phyloP scores from a whole-genome alignment of 2,797 vertebrate species.

The Acanthurus lineatus region DNA sequence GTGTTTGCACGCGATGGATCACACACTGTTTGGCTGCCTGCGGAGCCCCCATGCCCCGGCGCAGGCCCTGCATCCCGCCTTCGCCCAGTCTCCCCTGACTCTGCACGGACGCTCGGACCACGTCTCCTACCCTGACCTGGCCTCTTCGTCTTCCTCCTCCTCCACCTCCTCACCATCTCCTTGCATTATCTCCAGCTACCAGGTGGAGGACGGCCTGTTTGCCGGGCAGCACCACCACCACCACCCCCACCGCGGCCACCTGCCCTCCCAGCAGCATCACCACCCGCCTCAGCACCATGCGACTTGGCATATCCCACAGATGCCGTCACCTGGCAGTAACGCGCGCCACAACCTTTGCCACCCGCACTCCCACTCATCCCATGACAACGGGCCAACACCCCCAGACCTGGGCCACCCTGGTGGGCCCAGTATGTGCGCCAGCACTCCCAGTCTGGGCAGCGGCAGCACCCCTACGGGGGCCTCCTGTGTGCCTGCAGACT shows the following conservation, averaged over 20 bases:
- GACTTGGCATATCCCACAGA: constrained; percentile 96
- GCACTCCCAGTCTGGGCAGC: constrained; percentile 91
- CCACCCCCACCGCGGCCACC: constrained; percentile 74
- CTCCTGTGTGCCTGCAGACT: constrained; percentile 93
- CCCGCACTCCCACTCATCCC: constrained; percentile 84
- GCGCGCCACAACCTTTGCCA: constrained; percentile 92
- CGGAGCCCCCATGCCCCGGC: constrained; percentile 95
- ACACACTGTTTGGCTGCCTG: constrained; percentile 98
- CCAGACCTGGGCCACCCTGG: constrained; percentile 91
- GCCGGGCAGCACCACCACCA: constrained; percentile 89
- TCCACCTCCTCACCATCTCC: constrained; percentile 90
- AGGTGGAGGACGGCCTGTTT: constrained; percentile 93
- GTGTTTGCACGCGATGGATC: constrained; percentile 92
- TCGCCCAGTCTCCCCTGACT: constrained; percentile 94
- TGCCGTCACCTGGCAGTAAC: constrained; percentile 88
- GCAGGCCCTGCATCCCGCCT: constrained; percentile 95
- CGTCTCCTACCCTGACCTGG: constrained; percentile 96
- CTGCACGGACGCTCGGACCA: constrained; percentile 97
- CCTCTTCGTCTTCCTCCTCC: constrained; percentile 90
- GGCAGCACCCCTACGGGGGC: constrained; percentile 91
- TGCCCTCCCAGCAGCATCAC: constrained; percentile 91
- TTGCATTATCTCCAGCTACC: constrained; percentile 95
- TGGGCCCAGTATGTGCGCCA: constrained; percentile 91
- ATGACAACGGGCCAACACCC: constrained; percentile 71
- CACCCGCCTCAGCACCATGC: constrained; percentile 89